Percentiles rank a stretch among this genome's conserved stretches.
Conservation (phyloP, 2,113 vertebrate species). For the Noctilio leporinus region DNA sequence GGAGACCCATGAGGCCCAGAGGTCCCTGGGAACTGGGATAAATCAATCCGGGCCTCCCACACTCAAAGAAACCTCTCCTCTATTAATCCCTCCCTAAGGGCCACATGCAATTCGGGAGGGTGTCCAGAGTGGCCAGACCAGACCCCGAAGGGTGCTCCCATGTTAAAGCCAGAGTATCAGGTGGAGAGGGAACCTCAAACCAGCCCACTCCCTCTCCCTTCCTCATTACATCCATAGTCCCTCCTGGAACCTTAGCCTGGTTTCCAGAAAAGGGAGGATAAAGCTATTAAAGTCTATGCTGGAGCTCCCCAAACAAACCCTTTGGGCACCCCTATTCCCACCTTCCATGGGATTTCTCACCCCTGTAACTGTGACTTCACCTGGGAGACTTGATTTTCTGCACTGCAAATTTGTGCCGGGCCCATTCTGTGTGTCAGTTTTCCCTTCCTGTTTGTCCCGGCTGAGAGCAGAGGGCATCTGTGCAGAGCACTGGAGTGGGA, state of each 20-base stretch:
- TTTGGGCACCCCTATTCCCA: not conserved
- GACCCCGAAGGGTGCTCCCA: not conserved
- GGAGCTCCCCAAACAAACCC: not conserved
- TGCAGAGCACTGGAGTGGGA: fast-evolving
- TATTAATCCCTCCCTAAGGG: not conserved
- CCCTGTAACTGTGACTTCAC: fast-evolving
- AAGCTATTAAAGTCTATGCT: not conserved
- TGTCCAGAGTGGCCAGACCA: not conserved
- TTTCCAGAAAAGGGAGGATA: too few relatives aligned
- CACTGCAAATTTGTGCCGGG: too few relatives aligned
- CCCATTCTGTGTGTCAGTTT: not conserved
- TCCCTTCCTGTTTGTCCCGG: not conserved
- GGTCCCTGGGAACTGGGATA: not conserved
- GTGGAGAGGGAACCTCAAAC: not conserved
- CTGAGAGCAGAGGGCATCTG: fast-evolving
- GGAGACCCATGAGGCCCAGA: not conserved
- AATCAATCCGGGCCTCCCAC: too few relatives aligned
- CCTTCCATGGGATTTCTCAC: fast-evolving
- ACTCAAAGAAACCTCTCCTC: not conserved
- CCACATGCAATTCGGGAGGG: not conserved
- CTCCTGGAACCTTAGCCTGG: not conserved
- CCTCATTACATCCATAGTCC: too few relatives aligned
- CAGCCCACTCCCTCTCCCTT: not conserved
- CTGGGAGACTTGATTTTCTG: not conserved
- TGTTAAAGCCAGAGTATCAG: not conserved